Evolutionary conservation across 1,140 invertebrate species (phyloP).

Genomic region (Formica exsecta): DNA sequence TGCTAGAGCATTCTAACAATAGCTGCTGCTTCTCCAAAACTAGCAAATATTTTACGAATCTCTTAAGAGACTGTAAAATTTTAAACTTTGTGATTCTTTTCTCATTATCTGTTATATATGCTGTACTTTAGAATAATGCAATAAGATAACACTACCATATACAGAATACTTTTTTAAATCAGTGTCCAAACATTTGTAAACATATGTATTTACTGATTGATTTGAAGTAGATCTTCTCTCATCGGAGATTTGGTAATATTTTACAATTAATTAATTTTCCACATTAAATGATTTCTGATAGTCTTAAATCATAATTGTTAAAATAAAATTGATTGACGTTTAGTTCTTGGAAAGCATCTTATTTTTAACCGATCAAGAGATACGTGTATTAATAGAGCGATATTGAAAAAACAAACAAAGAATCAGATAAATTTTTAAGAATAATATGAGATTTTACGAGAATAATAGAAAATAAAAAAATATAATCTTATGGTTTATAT

Average conservation of each 20-base stretch:
- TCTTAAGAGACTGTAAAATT: constrained; percentile 48
- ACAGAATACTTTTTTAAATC: background rate
- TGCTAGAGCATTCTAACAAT: background rate
- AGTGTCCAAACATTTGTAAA: background rate
- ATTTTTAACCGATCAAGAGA: background rate
- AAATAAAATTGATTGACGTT: background rate
- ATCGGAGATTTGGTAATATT: background rate
- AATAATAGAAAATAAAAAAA: too few species aligned
- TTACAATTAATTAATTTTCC: background rate
- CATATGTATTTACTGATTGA: background rate
- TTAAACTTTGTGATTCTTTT: background rate
- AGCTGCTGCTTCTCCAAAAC: background rate
- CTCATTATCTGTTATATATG: background rate
- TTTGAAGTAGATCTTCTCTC: background rate
- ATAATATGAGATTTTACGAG: too few species aligned
- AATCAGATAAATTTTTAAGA: background rate
- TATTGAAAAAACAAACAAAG: background rate
- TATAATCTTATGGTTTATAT: too few species aligned
- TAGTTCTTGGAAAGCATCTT: background rate
- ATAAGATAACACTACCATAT: background rate
- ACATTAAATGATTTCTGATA: background rate
- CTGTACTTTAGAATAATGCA: background rate
- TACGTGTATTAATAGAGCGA: background rate
- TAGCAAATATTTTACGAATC: constrained; percentile 51
- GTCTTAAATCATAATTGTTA: background rate